Base-by-base conservation (phyloP, 2,113 vertebrate species). In the Holacanthus passer region DNA sequence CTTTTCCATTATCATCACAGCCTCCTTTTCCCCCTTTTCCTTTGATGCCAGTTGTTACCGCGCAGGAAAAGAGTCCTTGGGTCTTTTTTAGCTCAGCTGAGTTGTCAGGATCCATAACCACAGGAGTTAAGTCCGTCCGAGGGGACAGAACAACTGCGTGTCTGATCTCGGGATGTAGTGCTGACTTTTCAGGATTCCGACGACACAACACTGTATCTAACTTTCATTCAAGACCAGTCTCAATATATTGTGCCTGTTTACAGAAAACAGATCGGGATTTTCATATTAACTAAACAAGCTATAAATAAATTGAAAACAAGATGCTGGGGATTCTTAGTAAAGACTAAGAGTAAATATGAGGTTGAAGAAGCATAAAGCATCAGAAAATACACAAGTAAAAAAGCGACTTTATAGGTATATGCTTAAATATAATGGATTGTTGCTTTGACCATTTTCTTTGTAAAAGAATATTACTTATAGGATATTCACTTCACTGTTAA, bases 1-100 rank as follows among this genome's bases (percentile, higher is more conserved):
- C 79, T 90, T 55, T 93, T 92, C 89, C 89, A 90, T 88, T 88
- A 88, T 88, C 79, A 89, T 88, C 86, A 79, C 68, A 87, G 48
- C 75, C 55, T 14, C 41, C 35, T 67, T 65, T 53, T 16, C 76
- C 73, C 79, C 11, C 24, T 37, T 82, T 8, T 22, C 52, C 82
- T 92, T 94, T 94, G 88, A 93, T 93, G 84, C 79, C 84, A 73
- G 83, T 81, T 81, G 66, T 85, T 85, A 74, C 79, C 55, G 31
- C 43, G 64, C 64, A 90, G 73, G 31, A 87, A 82, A 47, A 64
- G 72, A 85, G 69, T 69, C 69, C 65, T 22, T 24, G 59, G 62
- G 47, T 83, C 81, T 87, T 85, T 89, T 87, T 83, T 76, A 82
- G 82, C 82, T 89, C 78, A 84, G 63, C 67, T 48, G 20, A 85